phyloP scores from a whole-genome alignment of 2,113 vertebrate genomes.

The Pygoscelis antarcticus region DNA sequence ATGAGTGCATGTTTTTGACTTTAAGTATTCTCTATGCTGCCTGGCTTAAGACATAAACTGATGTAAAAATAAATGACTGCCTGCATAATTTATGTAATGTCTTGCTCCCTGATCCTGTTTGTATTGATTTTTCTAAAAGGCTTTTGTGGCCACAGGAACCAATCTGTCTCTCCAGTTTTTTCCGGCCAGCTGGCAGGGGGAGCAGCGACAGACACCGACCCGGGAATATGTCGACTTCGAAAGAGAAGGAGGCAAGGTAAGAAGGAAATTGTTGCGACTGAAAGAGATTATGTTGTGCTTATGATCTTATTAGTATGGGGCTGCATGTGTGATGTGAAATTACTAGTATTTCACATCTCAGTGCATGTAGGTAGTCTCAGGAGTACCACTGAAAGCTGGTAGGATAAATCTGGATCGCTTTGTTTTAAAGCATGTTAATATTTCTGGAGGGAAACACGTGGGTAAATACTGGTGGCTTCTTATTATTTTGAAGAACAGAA shows the following conservation, averaged over 20 bases:
- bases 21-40: slow-evolving; percentile 78
- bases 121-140: slow-evolving; percentile 99
- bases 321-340: rapidly evolving
- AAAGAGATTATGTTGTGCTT: background rate
- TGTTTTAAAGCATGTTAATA: background rate
- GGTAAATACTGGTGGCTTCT: background rate
- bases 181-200: slow-evolving; percentile 96
- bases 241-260: slow-evolving; percentile 97
- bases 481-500: background rate
- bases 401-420: background rate
- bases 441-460: background rate
- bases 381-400: background rate
- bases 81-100: slow-evolving; percentile 96
- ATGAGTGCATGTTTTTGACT: slow-evolving; percentile 89
- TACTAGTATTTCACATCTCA: background rate
- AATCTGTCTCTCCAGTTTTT: slow-evolving; percentile 99
- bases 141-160: slow-evolving; percentile 99
- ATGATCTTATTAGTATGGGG: background rate
- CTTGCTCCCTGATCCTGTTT: slow-evolving; percentile 93
- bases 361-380: background rate
- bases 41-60: slow-evolving; percentile 82
- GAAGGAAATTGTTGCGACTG: slow-evolving; percentile 57
- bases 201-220: slow-evolving; percentile 94
- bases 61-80: slow-evolving; percentile 92
- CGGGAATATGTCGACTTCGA: slow-evolving; percentile 98